Evolutionary conservation across 1,140 invertebrate genomes (phyloP).

Genomic region (Ridgeia piscesae): DNA sequence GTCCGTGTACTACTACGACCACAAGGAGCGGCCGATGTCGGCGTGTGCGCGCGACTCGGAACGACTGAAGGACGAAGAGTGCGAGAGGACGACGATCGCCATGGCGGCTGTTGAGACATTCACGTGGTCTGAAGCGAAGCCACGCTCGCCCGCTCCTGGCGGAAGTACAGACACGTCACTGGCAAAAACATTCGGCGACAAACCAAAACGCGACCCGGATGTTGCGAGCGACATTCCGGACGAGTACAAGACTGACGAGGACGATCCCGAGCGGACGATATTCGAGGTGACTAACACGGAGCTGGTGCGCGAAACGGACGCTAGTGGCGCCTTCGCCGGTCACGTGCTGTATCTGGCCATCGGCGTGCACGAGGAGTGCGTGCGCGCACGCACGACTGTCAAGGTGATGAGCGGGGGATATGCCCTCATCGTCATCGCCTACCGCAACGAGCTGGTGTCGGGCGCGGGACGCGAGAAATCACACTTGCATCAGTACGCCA

Average conservation of each 20-base stretch:
- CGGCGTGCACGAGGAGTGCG: not conserved
- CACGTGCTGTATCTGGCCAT: slow-evolving; percentile 8
- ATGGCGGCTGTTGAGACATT: not conserved
- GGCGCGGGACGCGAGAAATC: not conserved
- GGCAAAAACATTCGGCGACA: not conserved
- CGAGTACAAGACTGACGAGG: not conserved
- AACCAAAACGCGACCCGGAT: not conserved
- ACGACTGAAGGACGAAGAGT: not conserved
- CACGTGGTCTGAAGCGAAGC: not conserved
- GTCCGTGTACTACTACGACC: not conserved
- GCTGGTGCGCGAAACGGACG: not conserved
- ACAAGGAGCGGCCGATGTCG: not conserved
- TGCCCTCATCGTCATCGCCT: not conserved
- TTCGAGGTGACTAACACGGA: not conserved
- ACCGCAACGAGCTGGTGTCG: not conserved
- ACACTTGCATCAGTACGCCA: not conserved
- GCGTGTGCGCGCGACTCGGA: not conserved
- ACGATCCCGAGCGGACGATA: not conserved
- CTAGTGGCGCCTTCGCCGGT: not conserved
- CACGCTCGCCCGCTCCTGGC: not conserved
- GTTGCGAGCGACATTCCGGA: not conserved
- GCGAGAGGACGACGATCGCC: not conserved
- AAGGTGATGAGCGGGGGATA: slow-evolving; percentile 11
- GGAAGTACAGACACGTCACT: not conserved
- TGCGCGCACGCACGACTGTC: slow-evolving; percentile 1